Percentiles rank a stretch among this genome's conserved stretches.
Evolutionary conservation across 1,140 invertebrate species (phyloP).

Genomic region (Hormaphis cornu): DNA sequence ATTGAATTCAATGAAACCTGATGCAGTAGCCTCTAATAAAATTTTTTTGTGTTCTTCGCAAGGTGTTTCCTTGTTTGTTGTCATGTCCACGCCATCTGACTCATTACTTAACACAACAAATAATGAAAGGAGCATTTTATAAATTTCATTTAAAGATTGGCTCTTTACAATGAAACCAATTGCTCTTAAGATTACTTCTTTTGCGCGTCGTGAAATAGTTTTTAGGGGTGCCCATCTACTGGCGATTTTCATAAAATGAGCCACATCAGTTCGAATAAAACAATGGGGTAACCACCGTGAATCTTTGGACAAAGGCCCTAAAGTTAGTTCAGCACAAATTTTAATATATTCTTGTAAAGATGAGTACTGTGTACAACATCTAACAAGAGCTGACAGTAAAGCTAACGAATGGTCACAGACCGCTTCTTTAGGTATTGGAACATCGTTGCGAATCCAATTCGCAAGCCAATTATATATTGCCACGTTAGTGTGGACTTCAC

Average conservation of each 20-base stretch:
- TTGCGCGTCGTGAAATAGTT: neutral
- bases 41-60: neutral
- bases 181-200: neutral
- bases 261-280: neutral
- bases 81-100: neutral
- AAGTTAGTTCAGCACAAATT: neutral
- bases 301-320: neutral
- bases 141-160: neutral
- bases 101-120: neutral
- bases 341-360: neutral
- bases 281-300: neutral
- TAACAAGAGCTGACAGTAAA: neutral
- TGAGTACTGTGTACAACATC: neutral
- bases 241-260: neutral
- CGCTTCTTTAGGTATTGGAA: neutral
- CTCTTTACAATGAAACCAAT: neutral
- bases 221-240: neutral
- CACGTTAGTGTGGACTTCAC: neutral
- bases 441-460: neutral
- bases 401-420: neutral
- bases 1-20: neutral
- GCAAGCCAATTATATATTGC: neutral
- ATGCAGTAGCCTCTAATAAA: neutral
- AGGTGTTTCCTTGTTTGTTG: neutral
- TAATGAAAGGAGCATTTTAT: neutral